Evolutionary conservation across 1,140 invertebrate genomes (phyloP), one percentile per base, ranked within the genome.

Genomic region (Sarcophaga peregrina): DNA sequence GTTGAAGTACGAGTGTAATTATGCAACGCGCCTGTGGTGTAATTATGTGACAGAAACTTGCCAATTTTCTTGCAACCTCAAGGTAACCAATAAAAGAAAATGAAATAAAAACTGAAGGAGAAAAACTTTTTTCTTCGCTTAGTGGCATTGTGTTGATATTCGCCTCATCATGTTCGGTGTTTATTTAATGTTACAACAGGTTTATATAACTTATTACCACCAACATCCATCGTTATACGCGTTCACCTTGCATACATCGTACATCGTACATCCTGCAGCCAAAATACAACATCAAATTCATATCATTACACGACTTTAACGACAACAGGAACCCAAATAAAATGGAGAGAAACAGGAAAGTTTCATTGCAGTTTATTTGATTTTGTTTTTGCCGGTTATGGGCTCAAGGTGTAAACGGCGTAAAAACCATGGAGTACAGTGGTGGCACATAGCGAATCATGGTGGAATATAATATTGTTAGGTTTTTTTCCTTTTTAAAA

Each of bases 11-110:
- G 68, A 46, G 54, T 46, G 58, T 82, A 82, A 82, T 82, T 82
- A 82, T 52, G 82, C 46, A 54, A 74, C 48, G 48, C 68, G 73
- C 72, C 73, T 25, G 72, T 75, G 82, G 50, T 76, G 73, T 72
- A 82, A 82, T 82, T 82, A 82, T 82, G 82, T 74, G 73, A 82
- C 73, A 82, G 72, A 50, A 82, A 75, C 82, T 82, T 82, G 82
- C 73, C 82, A 82, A 82, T 82, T 74, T 82, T 54, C 50, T 62
- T 78, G 25, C 47, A 52, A 52, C 75, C 17, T 52, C 74, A 68
- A 68, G 62, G 62, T n/a, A 68, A 68, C 62, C 17, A 17, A 37
- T 37, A 37, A 37, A 37, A 37, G 25, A 37, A 37, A 37, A 37
- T 37, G 25, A 37, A 37, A 37, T 1, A 37, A 37, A 37, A 37